phyloP scores from a whole-genome alignment of 2,113 vertebrate genomes.

The Benitochromis conjunctus region DNA sequence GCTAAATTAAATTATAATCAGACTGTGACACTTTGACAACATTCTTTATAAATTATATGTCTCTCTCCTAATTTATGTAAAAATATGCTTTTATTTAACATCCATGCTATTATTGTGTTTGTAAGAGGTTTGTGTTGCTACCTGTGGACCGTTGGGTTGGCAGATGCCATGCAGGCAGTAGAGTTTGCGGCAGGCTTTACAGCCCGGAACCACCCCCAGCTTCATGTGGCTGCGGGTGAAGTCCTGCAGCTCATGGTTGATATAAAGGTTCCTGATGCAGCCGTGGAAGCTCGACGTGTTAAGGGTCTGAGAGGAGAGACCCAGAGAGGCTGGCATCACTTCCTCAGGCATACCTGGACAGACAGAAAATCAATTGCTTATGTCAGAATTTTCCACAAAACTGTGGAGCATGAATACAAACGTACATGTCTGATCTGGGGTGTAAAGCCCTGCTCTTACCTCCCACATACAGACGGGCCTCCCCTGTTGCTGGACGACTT shows the following conservation, averaged over 20 bases:
- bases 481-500: conserved; percentile 76
- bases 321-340: conserved; percentile 80
- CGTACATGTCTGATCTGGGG: neutral
- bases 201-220: conserved; percentile 90
- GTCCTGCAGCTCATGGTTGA: conserved; percentile 97
- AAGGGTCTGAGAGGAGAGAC: conserved; percentile 81
- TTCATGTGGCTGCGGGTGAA: conserved; percentile 94
- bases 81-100: neutral
- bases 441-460: conserved; percentile 67
- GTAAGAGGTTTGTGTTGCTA: neutral
- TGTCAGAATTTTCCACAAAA: neutral
- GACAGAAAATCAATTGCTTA: too few species aligned
- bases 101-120: neutral
- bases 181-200: conserved; percentile 87
- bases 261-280: conserved; percentile 97
- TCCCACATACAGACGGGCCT: conserved; percentile 91
- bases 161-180: conserved; percentile 92
- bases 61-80: neutral
- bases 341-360: conserved; percentile 90
- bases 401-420: neutral
- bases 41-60: neutral
- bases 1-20: neutral
- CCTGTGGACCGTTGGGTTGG: conserved; percentile 76
- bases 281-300: conserved; percentile 92
- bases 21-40: neutral